These are phyloP conservation scores for Apotomis betuletana DNA, from an alignment of 2,888 invertebrate species.

Conservation along the genomic window DNA sequence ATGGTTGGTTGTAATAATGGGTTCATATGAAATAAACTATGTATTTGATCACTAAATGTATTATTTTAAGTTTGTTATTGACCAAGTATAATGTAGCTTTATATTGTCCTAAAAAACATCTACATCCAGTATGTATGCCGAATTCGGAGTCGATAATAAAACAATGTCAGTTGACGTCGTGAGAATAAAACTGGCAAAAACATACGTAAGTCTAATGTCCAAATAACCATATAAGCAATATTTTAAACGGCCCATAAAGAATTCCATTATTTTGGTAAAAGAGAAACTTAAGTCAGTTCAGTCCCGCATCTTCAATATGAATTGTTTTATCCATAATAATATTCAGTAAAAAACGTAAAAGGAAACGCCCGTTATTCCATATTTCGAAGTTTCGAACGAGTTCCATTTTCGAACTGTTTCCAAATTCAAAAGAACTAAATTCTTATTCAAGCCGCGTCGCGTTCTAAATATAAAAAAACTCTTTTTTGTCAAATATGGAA, in stretches of 20 bases:
- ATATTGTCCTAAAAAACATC: too few species aligned
- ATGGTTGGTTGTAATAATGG: too few species aligned
- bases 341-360: constrained; percentile 50
- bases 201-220: constrained; percentile 18
- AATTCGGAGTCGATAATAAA: neutral
- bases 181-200: neutral
- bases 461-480: constrained; percentile 80
- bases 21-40: too few species aligned
- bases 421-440: constrained; percentile 79
- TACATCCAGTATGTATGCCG: too few species aligned
- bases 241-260: constrained; percentile 15
- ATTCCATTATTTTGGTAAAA: constrained; percentile 42
- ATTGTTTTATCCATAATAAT: constrained; percentile 52
- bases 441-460: constrained; percentile 76
- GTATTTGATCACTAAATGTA: too few species aligned
- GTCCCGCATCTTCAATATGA: constrained; percentile 34
- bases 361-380: constrained; percentile 65
- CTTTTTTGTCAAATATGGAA: constrained; percentile 83
- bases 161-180: neutral
- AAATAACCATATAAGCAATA: constrained; percentile 13
- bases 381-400: constrained; percentile 62
- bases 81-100: too few species aligned
- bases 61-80: too few species aligned
- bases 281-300: constrained; percentile 42
- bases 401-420: constrained; percentile 75